Evolutionary conservation across 2,113 vertebrate species (phyloP).

Genomic region (Larimichthys crocea): DNA sequence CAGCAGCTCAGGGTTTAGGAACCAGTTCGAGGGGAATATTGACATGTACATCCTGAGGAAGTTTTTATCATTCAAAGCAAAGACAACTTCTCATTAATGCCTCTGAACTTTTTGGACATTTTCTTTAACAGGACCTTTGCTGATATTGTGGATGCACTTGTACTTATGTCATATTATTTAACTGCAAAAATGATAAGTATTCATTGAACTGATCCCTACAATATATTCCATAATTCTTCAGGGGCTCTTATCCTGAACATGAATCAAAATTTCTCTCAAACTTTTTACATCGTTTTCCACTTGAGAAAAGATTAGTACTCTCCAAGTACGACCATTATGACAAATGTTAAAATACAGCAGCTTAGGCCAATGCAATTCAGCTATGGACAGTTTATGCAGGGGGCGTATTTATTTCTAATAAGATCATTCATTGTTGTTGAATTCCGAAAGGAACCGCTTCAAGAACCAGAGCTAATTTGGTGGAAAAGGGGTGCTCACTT

Average conservation of each 20-base stretch:
- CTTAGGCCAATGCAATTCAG: too few relatives aligned
- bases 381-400: too few relatives aligned
- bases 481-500: too few relatives aligned
- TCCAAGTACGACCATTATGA: too few relatives aligned
- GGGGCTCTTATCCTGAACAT: neutral
- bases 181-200: neutral
- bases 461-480: too few relatives aligned
- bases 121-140: too few relatives aligned
- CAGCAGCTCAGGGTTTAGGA: neutral
- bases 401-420: too few relatives aligned
- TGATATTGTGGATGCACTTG: neutral
- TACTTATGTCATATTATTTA: neutral
- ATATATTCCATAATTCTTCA: neutral
- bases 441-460: too few relatives aligned
- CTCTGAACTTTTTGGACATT: neutral
- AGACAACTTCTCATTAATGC: neutral
- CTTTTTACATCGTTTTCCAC: too few relatives aligned
- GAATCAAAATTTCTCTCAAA: neutral
- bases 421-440: too few relatives aligned
- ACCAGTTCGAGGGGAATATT: constrained; percentile 3
- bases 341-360: too few relatives aligned
- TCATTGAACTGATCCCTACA: neutral
- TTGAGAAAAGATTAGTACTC: too few relatives aligned
- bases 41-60: neutral
- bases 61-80: neutral